A percentile compares a stretch with the other conserved stretches of the same genome.
These are phyloP conservation scores for Chunga burmeisteri DNA, from an alignment of 2,113 vertebrate species.

Conservation along the genomic window DNA sequence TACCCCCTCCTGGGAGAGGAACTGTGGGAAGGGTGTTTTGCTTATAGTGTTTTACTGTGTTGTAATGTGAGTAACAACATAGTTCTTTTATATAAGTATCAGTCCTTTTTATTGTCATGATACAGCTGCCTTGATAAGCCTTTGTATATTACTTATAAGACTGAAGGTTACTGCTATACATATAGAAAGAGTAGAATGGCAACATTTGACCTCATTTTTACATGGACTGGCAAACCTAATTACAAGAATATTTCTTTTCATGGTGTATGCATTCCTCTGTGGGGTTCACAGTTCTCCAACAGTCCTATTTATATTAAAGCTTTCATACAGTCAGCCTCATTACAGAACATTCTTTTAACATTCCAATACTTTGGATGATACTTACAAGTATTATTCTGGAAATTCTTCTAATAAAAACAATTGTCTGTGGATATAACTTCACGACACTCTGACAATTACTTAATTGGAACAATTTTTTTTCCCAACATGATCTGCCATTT, in stretches of 20 bases:
- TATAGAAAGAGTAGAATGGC: neutral
- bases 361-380: neutral
- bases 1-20: neutral
- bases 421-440: neutral
- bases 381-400: neutral
- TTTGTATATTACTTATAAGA: neutral
- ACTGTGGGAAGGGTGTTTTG: neutral
- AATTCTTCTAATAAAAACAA: conserved; percentile 3
- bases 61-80: neutral
- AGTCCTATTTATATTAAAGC: neutral
- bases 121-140: neutral
- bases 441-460: neutral
- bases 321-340: neutral
- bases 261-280: neutral
- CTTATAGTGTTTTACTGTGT: neutral
- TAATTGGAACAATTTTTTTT: neutral
- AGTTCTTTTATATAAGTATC: neutral
- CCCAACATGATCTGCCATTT: neutral
- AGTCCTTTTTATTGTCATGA: neutral
- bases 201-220: neutral
- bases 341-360: neutral
- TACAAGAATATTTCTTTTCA: neutral
- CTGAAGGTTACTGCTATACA: neutral
- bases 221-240: neutral
- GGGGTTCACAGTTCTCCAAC: neutral